Conservation (phyloP, 2,797 vertebrate species). For the Sebastolobus alascanus region DNA sequence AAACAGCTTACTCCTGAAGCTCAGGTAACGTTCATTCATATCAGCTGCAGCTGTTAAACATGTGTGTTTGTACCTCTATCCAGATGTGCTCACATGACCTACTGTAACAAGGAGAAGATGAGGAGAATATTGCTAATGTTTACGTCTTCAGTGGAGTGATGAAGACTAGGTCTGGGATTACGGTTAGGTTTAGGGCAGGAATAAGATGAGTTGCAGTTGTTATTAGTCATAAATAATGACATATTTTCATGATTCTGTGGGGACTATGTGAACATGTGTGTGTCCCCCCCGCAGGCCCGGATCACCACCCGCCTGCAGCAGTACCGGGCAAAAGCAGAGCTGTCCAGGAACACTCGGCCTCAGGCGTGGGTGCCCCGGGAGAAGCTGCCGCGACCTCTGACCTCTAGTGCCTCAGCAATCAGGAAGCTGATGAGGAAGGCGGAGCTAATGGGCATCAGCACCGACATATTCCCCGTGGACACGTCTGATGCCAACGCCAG, state of each 20-base stretch:
- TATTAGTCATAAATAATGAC: not conserved
- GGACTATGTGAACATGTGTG: not conserved
- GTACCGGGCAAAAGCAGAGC: slow-evolving; percentile 95
- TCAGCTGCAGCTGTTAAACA: not conserved
- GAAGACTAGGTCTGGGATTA: not conserved
- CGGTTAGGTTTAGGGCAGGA: not conserved
- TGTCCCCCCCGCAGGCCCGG: slow-evolving; percentile 85
- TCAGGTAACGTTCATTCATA: slow-evolving; percentile 85
- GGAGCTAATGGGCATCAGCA: slow-evolving; percentile 98
- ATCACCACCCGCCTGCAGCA: slow-evolving; percentile 96
- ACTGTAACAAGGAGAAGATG: not conserved
- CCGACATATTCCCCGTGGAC: slow-evolving; percentile 98
- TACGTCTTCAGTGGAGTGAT: not conserved
- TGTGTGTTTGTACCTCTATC: not conserved
- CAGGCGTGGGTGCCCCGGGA: slow-evolving; percentile 99
- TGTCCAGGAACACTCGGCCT: slow-evolving; percentile 94
- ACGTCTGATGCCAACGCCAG: slow-evolving; percentile 96
- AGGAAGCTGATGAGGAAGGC: slow-evolving; percentile 98
- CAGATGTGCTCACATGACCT: not conserved
- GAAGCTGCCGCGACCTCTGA: slow-evolving; percentile 95
- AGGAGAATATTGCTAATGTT: not conserved
- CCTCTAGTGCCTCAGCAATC: slow-evolving; percentile 97
- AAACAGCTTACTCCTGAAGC: slow-evolving; percentile 96
- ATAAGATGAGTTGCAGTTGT: not conserved
- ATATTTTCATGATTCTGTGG: too few relatives aligned